A percentile compares a stretch with the other conserved stretches of the same genome.
Conservation (phyloP, 2,113 vertebrate species). For the Gobiocypris rarus region DNA sequence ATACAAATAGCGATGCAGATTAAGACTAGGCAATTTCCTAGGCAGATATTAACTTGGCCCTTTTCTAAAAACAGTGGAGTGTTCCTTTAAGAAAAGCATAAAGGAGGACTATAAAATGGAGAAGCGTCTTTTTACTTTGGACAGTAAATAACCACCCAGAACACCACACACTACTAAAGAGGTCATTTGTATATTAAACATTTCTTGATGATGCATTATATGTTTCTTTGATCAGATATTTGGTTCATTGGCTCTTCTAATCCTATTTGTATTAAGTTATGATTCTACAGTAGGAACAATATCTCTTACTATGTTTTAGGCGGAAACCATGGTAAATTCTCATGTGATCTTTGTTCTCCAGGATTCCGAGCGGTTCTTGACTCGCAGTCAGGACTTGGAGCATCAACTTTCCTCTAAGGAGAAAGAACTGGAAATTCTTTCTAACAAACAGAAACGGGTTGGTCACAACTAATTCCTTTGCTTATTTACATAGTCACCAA, state of each 20-base stretch:
- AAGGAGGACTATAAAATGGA: background rate
- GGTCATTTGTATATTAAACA: too few species aligned
- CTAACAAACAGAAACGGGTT: conserved; percentile 85
- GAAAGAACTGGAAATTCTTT: conserved; percentile 83
- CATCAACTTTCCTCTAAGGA: conserved; percentile 83
- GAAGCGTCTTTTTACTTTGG: background rate
- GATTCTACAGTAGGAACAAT: background rate
- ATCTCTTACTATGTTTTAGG: background rate
- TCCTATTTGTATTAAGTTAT: background rate
- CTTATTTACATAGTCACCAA: background rate
- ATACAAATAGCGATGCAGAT: too few species aligned
- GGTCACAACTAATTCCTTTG: background rate
- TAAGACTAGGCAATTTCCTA: too few species aligned
- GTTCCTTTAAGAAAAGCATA: background rate
- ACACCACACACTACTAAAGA: background rate
- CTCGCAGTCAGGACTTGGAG: conserved; percentile 83
- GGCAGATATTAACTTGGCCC: too few species aligned
- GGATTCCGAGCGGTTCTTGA: conserved; percentile 84
- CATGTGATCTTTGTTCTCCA: conserved; percentile 57
- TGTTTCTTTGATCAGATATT: too few species aligned
- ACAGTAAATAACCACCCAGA: background rate
- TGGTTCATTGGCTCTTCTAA: too few species aligned
- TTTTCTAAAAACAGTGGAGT: too few species aligned
- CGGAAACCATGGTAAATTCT: background rate
- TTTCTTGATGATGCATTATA: too few species aligned